phyloP scores from a whole-genome alignment of 2,113 vertebrate genomes.

The Pandion haliaetus region DNA sequence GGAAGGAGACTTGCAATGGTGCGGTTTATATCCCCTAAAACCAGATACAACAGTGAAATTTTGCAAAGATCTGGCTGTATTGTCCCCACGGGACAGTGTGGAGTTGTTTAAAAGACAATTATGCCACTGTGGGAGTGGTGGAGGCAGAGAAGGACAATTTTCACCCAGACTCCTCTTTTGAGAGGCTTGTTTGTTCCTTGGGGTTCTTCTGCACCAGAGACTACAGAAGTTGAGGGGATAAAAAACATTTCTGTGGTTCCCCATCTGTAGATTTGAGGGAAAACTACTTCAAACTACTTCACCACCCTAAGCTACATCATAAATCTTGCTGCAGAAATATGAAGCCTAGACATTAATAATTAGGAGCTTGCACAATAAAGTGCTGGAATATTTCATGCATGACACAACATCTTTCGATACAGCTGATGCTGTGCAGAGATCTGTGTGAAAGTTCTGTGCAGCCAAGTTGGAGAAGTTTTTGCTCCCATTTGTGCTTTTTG shows the following conservation, averaged over 20 bases:
- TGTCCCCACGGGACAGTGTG: background rate
- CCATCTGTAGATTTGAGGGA: background rate
- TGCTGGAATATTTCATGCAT: background rate
- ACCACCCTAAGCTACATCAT: background rate
- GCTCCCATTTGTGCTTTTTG: background rate
- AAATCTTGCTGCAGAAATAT: background rate
- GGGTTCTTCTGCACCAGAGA: background rate
- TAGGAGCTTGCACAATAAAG: constrained; percentile 34
- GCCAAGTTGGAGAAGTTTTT: background rate
- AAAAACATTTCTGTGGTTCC: background rate
- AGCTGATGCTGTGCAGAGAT: background rate
- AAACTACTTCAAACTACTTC: background rate
- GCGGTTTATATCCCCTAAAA: background rate
- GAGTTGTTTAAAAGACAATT: background rate
- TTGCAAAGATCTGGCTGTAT: background rate
- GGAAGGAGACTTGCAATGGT: background rate
- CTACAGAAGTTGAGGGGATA: background rate
- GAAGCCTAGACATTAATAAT: background rate
- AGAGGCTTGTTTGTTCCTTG: background rate
- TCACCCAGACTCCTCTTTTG: background rate
- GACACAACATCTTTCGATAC: background rate
- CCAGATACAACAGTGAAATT: background rate
- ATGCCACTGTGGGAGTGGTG: background rate
- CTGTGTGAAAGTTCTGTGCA: constrained; percentile 9
- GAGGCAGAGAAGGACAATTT: background rate